A percentile compares a stretch with the other conserved stretches of the same genome.
Conservation (phyloP, 2,797 vertebrate genomes). For the Rhynchotus rufescens region DNA sequence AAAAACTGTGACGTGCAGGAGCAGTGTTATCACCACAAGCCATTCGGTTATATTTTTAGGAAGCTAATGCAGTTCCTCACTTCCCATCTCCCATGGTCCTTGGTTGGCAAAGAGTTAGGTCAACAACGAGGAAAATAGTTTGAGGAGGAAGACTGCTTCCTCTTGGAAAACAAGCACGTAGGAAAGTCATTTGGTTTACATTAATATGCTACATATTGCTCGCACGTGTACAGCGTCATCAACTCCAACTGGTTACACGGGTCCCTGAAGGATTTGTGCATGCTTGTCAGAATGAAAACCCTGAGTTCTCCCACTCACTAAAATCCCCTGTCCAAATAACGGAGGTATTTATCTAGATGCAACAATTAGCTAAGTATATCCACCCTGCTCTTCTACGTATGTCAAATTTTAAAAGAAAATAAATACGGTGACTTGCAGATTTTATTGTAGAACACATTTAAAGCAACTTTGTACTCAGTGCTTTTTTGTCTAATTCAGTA, state of each 20-base stretch:
- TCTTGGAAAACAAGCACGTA: neutral
- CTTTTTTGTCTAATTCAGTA: neutral
- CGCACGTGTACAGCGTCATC: neutral
- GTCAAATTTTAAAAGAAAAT: neutral
- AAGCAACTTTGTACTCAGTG: neutral
- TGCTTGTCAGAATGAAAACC: neutral
- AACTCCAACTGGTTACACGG: neutral
- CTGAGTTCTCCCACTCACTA: neutral
- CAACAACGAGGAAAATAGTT: neutral
- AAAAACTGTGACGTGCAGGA: neutral
- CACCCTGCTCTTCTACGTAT: neutral
- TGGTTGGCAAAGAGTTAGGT: neutral
- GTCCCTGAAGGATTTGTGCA: neutral
- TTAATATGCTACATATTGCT: constrained; percentile 23
- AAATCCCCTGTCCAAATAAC: neutral
- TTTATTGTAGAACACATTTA: neutral
- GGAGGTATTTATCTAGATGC: neutral
- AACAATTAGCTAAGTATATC: neutral
- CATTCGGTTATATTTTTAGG: neutral
- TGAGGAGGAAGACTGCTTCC: neutral
- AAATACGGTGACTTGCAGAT: neutral
- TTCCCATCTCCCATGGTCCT: neutral
- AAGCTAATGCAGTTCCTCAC: neutral
- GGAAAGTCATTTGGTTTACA: constrained; percentile 13
- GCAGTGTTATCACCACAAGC: neutral